Evolutionary conservation across 2,113 vertebrate species (phyloP).

Genomic region (Reinhardtius hippoglossoides): DNA sequence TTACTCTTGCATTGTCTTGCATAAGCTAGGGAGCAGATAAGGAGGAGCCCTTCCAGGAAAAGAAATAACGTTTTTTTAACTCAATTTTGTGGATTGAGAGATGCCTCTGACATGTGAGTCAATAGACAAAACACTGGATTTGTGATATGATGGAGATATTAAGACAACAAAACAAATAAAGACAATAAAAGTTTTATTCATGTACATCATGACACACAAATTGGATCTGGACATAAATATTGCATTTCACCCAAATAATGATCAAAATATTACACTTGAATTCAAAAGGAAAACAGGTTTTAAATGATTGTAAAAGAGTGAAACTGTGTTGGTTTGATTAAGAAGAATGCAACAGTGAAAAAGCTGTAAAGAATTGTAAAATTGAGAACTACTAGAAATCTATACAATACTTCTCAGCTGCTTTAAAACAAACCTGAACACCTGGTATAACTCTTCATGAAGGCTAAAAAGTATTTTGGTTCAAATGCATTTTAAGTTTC

Average conservation of each 20-base stretch:
- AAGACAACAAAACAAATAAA: no score
- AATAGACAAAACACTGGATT: neutral
- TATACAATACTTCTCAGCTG: conserved; percentile 59
- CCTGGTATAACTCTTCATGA: conserved; percentile 42
- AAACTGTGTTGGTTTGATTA: conserved; percentile 26
- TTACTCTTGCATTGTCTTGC: conserved; percentile 27
- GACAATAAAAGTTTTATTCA: no score
- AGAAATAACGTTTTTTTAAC: no score
- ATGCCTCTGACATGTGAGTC: neutral
- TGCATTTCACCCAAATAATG: conserved; percentile 75
- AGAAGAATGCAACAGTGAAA: conserved; percentile 42
- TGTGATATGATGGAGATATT: no score
- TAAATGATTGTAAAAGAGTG: conserved; percentile 46
- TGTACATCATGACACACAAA: conserved; percentile 37
- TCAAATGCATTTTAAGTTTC: conserved; percentile 37
- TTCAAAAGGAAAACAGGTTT: conserved; percentile 44
- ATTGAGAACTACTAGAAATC: conserved; percentile 60
- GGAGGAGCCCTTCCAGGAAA: neutral
- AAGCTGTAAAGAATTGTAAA: conserved; percentile 44
- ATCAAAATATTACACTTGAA: conserved; percentile 65
- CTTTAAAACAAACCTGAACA: conserved; percentile 49
- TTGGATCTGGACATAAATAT: conserved; percentile 82
- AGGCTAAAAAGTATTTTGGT: conserved; percentile 69
- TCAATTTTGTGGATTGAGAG: no score
- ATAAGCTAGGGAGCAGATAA: conserved; percentile 29